Evolutionary conservation across 2,113 vertebrate genomes (phyloP).

Genomic region (Rissa tridactyla): DNA sequence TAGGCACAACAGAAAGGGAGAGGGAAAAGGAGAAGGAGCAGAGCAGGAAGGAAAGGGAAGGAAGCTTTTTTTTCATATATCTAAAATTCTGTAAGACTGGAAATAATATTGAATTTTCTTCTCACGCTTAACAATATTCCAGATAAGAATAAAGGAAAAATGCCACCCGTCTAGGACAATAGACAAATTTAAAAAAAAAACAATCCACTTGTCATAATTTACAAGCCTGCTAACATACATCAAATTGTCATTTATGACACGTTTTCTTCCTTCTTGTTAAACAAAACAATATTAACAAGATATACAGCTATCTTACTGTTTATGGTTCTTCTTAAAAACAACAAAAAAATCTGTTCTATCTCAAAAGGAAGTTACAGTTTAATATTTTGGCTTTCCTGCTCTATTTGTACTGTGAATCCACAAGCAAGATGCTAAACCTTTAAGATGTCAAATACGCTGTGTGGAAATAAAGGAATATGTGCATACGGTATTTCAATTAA

Average conservation of each 20-base stretch:
- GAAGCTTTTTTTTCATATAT: neutral
- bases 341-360: neutral
- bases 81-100: neutral
- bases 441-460: neutral
- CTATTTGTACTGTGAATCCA: neutral
- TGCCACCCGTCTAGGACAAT: neutral
- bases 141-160: neutral
- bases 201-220: neutral
- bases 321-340: neutral
- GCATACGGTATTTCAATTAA: neutral
- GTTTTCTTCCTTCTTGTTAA: slow-evolving; percentile 1
- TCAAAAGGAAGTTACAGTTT: neutral
- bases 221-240: neutral
- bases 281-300: neutral
- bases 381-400: neutral
- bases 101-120: neutral
- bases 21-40: neutral
- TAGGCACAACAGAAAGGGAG: neutral
- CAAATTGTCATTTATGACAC: neutral
- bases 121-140: neutral
- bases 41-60: neutral
- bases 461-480: neutral
- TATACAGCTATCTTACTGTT: neutral
- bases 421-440: neutral
- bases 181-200: neutral